Evolutionary conservation across 2,113 vertebrate genomes (phyloP).

Genomic region (Ellobius talpinus): DNA sequence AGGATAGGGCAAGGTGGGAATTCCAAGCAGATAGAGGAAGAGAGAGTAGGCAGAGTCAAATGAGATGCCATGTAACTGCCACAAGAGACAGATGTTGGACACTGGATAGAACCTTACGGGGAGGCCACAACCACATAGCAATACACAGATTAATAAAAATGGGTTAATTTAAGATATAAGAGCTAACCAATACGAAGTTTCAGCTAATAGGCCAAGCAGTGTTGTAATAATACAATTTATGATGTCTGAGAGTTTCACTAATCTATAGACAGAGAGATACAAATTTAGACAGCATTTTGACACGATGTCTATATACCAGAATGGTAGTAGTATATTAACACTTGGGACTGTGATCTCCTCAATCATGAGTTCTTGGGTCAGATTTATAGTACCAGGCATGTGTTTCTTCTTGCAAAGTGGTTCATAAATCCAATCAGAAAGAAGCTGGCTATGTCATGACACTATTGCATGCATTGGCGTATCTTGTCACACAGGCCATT

Average conservation of each 20-base stretch:
- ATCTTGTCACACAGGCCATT: background rate
- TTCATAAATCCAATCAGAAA: background rate
- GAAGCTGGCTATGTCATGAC: background rate
- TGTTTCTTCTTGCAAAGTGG: background rate
- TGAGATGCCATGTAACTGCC: too few relatives aligned
- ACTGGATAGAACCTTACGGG: too few relatives aligned
- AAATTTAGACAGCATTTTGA: background rate
- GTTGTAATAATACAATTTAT: too few relatives aligned
- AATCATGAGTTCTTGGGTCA: background rate
- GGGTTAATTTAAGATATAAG: too few relatives aligned
- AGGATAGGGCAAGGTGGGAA: too few relatives aligned
- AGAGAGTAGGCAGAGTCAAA: too few relatives aligned
- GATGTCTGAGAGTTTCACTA: background rate
- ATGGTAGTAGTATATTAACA: background rate
- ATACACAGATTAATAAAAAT: too few relatives aligned
- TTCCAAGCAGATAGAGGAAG: too few relatives aligned
- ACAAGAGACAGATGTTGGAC: too few relatives aligned
- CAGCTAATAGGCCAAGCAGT: too few relatives aligned
- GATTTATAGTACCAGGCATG: background rate
- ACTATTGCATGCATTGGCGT: background rate
- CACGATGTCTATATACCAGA: background rate
- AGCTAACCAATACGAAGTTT: too few relatives aligned
- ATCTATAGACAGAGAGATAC: background rate
- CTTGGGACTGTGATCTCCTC: background rate
- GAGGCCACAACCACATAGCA: too few relatives aligned